These are phyloP conservation scores for Bos taurus DNA, from an alignment of 2,113 vertebrate species.

Conservation along the genomic window ARS-UCD2.0 NC_037348.1:16010001-16010500, in stretches of 20 bases:
- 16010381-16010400: not conserved
- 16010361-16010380: not conserved
- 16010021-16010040: not conserved
- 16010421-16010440: not conserved
- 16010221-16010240: not conserved
- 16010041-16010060: not conserved
- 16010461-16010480: not conserved
- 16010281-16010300: not conserved
- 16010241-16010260: not conserved
- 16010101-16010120: not conserved
- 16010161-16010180: not conserved
- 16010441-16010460: not conserved
- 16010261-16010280: not conserved
- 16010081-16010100: not conserved
- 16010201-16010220: not conserved
- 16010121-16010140: not conserved
- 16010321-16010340: conserved; percentile 10
- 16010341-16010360: not conserved
- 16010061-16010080: not conserved
- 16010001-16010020: not conserved
- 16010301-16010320: not conserved
- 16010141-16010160: not conserved
- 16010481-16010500: not conserved
- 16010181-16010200: not conserved
- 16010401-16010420: not conserved